phyloP scores from a whole-genome alignment of 2,888 invertebrate species.

The Ichneumoninae sp. region DNA sequence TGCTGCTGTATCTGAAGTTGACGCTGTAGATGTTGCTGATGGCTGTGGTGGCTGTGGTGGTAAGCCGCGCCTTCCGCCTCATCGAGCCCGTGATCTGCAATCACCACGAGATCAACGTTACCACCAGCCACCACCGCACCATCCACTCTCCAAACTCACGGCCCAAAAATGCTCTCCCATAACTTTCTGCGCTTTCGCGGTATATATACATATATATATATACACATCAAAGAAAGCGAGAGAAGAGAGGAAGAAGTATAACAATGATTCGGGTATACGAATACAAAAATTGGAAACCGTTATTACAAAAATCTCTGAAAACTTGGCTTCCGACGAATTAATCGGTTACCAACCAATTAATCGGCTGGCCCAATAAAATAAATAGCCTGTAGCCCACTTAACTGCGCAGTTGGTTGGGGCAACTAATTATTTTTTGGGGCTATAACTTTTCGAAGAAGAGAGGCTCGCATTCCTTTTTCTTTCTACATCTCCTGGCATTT shows the following conservation, averaged over 20 bases:
- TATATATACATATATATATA: background rate
- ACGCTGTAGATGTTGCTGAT: slow-evolving; percentile 80
- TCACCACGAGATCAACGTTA: slow-evolving; percentile 84
- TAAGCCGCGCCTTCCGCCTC: slow-evolving; percentile 81
- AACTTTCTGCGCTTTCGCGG: slow-evolving; percentile 14
- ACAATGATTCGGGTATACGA: background rate
- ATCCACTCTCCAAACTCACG: slow-evolving; percentile 70
- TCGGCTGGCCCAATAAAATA: background rate
- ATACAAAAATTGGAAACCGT: background rate
- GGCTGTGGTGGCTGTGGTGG: slow-evolving; percentile 83
- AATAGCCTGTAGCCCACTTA: background rate
- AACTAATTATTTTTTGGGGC: no score
- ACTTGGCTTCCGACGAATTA: background rate
- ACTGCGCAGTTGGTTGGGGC: no score
- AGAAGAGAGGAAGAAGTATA: slow-evolving; percentile 33
- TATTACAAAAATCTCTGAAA: background rate
- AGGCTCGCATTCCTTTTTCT: background rate
- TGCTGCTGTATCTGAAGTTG: slow-evolving; percentile 73
- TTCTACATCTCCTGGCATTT: background rate
- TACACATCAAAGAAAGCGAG: slow-evolving; percentile 4
- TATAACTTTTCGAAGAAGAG: background rate
- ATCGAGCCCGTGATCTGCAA: slow-evolving; percentile 84
- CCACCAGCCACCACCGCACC: slow-evolving; percentile 83
- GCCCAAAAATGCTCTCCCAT: slow-evolving; percentile 18
- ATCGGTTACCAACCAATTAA: background rate